Conservation (phyloP, 2,888 invertebrate species). For the Cloeon dipterum region DNA sequence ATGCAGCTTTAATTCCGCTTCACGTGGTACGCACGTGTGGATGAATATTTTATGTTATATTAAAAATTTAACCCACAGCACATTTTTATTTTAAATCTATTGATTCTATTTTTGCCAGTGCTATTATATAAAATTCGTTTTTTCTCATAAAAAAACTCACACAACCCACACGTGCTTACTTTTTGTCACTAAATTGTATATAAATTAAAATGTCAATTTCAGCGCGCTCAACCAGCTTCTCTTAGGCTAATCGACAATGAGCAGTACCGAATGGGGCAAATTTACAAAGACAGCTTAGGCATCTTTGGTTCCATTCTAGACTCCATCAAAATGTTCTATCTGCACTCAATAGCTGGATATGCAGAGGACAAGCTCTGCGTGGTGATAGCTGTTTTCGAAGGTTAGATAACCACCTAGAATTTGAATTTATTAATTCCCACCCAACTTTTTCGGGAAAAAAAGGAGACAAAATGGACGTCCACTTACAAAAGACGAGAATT, state of each 20-base stretch:
- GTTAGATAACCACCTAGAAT: slow-evolving; percentile 12
- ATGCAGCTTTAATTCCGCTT: too few species aligned
- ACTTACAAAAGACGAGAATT: not conserved
- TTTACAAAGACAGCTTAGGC: slow-evolving; percentile 10
- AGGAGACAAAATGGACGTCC: not conserved
- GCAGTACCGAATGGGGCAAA: slow-evolving; percentile 29
- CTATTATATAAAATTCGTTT: too few species aligned
- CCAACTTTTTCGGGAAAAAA: not conserved
- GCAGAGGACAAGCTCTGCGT: slow-evolving; percentile 25
- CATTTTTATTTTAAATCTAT: too few species aligned
- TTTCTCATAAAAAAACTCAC: too few species aligned
- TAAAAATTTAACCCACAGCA: too few species aligned
- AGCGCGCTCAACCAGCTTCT: slow-evolving; percentile 31
- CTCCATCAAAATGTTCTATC: slow-evolving; percentile 25
- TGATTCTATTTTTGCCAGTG: too few species aligned
- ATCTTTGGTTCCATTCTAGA: slow-evolving; percentile 22
- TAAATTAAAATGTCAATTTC: too few species aligned
- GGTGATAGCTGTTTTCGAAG: slow-evolving; percentile 32
- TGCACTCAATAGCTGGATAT: slow-evolving; percentile 27
- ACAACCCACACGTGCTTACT: too few species aligned
- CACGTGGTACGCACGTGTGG: too few species aligned
- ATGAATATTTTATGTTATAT: too few species aligned
- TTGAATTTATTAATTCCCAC: not conserved
- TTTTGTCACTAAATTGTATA: too few species aligned
- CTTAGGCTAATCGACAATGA: slow-evolving; percentile 34